These are phyloP conservation scores for Argyresthia goedartella DNA, from an alignment of 2,888 invertebrate genomes.

Conservation along the genomic window DNA sequence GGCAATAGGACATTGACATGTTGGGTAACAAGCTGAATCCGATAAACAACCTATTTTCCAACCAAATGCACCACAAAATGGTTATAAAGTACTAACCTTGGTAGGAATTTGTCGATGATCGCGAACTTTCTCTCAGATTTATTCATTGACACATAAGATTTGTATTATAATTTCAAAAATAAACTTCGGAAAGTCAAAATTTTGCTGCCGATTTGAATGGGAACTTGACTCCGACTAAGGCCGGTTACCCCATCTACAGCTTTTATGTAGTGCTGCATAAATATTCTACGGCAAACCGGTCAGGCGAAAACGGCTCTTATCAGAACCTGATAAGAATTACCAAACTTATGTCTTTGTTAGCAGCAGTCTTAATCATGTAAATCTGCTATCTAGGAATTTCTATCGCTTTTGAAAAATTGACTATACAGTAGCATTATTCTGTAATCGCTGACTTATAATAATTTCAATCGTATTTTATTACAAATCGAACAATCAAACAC, in stretches of 20 bases:
- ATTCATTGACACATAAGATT: slow-evolving; percentile 69
- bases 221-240: slow-evolving; percentile 31
- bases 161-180: slow-evolving; percentile 36
- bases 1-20: too few relatives aligned
- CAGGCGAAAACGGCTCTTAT: too few relatives aligned
- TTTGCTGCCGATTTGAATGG: slow-evolving; percentile 36
- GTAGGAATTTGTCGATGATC: slow-evolving; percentile 67
- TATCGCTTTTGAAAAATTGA: too few relatives aligned
- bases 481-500: too few relatives aligned
- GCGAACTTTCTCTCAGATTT: slow-evolving; percentile 65
- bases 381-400: too few relatives aligned
- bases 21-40: too few relatives aligned
- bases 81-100: slow-evolving; percentile 45
- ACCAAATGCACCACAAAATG: not conserved
- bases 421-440: too few relatives aligned
- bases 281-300: not conserved
- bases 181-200: slow-evolving; percentile 39
- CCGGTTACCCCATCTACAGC: not conserved
- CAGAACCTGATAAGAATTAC: too few relatives aligned
- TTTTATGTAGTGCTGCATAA: not conserved
- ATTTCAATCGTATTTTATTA: too few relatives aligned
- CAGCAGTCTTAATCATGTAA: too few relatives aligned
- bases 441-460: too few relatives aligned
- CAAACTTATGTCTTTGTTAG: too few relatives aligned
- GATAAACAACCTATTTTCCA: not conserved